These are phyloP conservation scores for Microctenopoma steveboyesi DNA, from an alignment of 2,797 vertebrate species.

Conservation along the genomic window DNA sequence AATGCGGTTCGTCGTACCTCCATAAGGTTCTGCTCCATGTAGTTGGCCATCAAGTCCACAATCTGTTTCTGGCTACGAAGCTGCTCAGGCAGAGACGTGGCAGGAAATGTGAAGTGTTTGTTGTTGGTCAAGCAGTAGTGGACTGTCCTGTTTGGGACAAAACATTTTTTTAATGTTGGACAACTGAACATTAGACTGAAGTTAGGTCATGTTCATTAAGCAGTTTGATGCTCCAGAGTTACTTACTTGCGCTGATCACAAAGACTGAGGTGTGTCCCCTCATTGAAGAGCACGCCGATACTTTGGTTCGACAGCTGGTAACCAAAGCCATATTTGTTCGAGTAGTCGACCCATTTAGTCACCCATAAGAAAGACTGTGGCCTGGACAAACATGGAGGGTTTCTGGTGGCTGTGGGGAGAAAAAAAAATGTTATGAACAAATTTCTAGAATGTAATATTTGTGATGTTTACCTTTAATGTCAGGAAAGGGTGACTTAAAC, in stretches of 20 bases:
- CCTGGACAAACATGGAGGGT: conserved; percentile 89
- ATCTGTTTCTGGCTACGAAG: conserved; percentile 92
- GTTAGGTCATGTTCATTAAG: not conserved
- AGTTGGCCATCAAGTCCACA: conserved; percentile 92
- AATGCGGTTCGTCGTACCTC: conserved; percentile 82
- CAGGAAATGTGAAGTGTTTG: conserved; percentile 91
- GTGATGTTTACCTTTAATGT: no score
- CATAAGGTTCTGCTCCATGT: conserved; percentile 98
- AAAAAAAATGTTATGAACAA: not conserved
- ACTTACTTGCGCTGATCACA: conserved; percentile 91
- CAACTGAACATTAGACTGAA: no score
- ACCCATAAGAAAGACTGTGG: conserved; percentile 95
- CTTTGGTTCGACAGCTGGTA: conserved; percentile 96
- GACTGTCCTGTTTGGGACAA: conserved; percentile 83
- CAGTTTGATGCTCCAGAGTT: not conserved
- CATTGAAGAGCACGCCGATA: conserved; percentile 96
- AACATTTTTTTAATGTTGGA: no score
- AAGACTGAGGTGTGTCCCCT: conserved; percentile 93
- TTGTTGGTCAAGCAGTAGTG: conserved; percentile 95
- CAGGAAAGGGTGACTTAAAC: no score
- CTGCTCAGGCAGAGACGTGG: conserved; percentile 88
- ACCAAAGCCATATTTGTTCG: conserved; percentile 98
- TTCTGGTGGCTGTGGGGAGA: conserved; percentile 85
- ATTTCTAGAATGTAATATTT: not conserved
- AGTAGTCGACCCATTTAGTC: conserved; percentile 99